phyloP scores from a whole-genome alignment of 2,888 invertebrate species.

The Neria commutata region DNA sequence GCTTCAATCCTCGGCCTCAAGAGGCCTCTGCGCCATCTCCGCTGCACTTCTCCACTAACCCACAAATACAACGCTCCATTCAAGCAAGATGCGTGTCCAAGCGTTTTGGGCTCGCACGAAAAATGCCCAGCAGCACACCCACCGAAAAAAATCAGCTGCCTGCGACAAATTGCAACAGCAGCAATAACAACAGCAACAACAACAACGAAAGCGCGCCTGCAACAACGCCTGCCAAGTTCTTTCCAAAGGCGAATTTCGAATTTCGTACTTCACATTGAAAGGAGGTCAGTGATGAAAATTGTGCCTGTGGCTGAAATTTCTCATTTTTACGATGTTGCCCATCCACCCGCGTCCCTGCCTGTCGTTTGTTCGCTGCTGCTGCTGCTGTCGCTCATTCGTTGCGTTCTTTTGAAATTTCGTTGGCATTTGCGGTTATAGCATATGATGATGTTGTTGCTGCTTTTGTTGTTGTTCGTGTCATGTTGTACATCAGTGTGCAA shows the following conservation, averaged over 20 bases:
- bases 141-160: background rate
- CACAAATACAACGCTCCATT: too few relatives aligned
- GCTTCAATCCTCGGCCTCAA: too few relatives aligned
- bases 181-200: too few relatives aligned
- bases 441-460: conserved; percentile 31
- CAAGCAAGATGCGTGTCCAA: too few relatives aligned
- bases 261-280: conserved; percentile 34
- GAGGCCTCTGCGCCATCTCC: too few relatives aligned
- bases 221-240: background rate
- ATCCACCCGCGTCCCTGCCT: conserved; percentile 9
- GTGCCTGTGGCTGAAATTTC: conserved; percentile 48
- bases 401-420: conserved; percentile 18
- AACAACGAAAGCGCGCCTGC: background rate
- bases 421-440: too few relatives aligned
- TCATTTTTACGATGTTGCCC: conserved; percentile 35
- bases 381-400: conserved; percentile 20
- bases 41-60: too few relatives aligned
- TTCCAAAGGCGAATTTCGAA: too few relatives aligned
- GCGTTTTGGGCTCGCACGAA: too few relatives aligned
- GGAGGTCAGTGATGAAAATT: conserved; percentile 51
- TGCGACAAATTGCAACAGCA: background rate
- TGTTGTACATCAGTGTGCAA: conserved; percentile 48
- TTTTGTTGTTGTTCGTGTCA: conserved; percentile 40
- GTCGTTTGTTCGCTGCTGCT: conserved; percentile 9
- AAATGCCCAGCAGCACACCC: background rate